phyloP scores from a whole-genome alignment of 2,797 vertebrate species.

The Mormyrus proboscirostris region DNA sequence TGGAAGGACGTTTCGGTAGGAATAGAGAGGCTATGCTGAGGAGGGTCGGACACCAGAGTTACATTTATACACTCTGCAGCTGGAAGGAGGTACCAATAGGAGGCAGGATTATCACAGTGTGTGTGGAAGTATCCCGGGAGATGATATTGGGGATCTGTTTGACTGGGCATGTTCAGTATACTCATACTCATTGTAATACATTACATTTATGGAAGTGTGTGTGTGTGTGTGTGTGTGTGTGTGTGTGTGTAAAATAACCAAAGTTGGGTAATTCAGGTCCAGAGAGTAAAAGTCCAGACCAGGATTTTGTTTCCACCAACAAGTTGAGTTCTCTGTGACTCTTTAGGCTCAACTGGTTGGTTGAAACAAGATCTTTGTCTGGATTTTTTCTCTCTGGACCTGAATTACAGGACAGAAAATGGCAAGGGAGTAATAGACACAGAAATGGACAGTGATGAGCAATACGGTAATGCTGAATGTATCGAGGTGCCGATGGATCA shows the following conservation, averaged over 20 bases:
- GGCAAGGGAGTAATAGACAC: neutral
- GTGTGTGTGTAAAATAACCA: neutral
- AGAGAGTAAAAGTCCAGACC: neutral
- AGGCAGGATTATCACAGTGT: neutral
- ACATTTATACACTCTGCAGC: slow-evolving; percentile 53
- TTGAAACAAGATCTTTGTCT: neutral
- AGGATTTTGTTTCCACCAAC: neutral
- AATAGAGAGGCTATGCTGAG: slow-evolving; percentile 52
- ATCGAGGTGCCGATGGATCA: neutral
- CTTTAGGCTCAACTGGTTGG: neutral
- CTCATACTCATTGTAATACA: neutral
- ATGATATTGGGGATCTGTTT: neutral
- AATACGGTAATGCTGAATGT: neutral
- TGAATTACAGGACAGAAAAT: neutral
- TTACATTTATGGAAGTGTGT: neutral
- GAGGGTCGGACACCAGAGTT: slow-evolving; percentile 57
- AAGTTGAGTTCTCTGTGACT: neutral
- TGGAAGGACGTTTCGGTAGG: slow-evolving; percentile 24
- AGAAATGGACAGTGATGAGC: neutral
- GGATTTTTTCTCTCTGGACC: neutral
- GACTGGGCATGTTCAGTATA: neutral
- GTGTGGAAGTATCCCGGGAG: neutral
- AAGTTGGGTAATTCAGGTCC: neutral
- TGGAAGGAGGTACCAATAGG: slow-evolving; percentile 50
- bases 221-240: too few relatives aligned